Evolutionary conservation across 2,888 invertebrate species (phyloP).

Genomic region (Isoperla grammatica): DNA sequence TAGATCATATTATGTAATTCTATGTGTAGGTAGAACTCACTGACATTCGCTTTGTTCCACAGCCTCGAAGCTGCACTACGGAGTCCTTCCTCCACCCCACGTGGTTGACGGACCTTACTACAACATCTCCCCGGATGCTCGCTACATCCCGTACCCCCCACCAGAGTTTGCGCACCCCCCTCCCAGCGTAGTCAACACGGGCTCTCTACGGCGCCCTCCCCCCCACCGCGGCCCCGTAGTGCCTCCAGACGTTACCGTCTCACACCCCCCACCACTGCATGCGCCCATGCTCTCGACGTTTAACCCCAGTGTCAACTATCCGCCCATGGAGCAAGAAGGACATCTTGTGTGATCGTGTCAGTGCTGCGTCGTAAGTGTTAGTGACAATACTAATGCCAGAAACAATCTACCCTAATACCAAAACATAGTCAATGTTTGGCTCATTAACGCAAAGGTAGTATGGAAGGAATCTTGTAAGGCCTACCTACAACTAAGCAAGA

Average conservation of each 20-base stretch:
- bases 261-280: slow-evolving; percentile 42
- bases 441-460: too few species aligned
- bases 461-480: too few species aligned
- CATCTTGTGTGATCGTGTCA: slow-evolving; percentile 36
- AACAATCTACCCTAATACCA: too few species aligned
- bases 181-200: slow-evolving; percentile 49
- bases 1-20: too few species aligned
- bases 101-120: slow-evolving; percentile 74
- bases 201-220: slow-evolving; percentile 52
- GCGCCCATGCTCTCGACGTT: slow-evolving; percentile 38
- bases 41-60: too few species aligned
- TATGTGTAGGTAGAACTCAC: too few species aligned
- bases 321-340: slow-evolving; percentile 38
- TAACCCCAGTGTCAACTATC: slow-evolving; percentile 38
- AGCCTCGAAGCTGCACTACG: slow-evolving; percentile 55
- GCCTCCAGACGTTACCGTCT: slow-evolving; percentile 49
- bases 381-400: too few species aligned
- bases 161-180: slow-evolving; percentile 55
- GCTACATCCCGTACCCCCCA: slow-evolving; percentile 76
- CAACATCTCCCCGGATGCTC: slow-evolving; percentile 64
- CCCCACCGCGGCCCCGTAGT: slow-evolving; percentile 26
- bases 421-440: too few species aligned
- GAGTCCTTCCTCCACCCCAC: slow-evolving; percentile 64
- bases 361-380: neutral
- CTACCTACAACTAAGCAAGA: too few species aligned